Evolutionary conservation across 2,113 vertebrate genomes (phyloP).

Genomic region (Uria aalge): DNA sequence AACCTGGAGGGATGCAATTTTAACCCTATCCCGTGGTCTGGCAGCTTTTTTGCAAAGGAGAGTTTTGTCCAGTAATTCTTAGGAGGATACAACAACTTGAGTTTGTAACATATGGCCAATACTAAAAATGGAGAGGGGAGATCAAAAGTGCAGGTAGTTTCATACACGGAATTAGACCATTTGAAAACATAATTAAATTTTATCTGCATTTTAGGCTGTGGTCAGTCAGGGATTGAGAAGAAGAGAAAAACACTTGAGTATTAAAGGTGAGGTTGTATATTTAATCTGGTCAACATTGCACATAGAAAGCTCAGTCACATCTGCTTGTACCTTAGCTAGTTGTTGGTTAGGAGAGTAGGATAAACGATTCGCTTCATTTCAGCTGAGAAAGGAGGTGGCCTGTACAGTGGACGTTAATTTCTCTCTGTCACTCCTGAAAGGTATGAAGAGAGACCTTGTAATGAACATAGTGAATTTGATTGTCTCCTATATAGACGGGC

Average conservation of each 20-base stretch:
- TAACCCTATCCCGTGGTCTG: neutral
- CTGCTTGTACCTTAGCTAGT: neutral
- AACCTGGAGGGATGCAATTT: neutral
- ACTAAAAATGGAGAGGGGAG: neutral
- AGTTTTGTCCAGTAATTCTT: neutral
- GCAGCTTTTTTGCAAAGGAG: neutral
- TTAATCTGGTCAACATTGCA: neutral
- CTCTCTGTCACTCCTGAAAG: neutral
- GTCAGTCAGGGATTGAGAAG: neutral
- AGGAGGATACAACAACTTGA: neutral
- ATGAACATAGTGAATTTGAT: neutral
- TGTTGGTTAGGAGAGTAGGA: neutral
- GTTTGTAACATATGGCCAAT: accelerated
- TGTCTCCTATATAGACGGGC: neutral
- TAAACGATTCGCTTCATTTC: neutral
- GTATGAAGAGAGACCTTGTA: neutral
- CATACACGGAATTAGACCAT: neutral
- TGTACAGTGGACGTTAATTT: neutral
- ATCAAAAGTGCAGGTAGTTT: neutral
- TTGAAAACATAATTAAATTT: neutral
- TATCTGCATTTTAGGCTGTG: neutral
- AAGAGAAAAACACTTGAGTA: neutral
- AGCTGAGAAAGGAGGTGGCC: neutral
- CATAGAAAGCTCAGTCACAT: neutral
- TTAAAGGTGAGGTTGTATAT: neutral